Percentiles rank a stretch among this genome's conserved stretches.
Conservation (phyloP, 2,797 vertebrate genomes). For the Acanthopagrus latus region DNA sequence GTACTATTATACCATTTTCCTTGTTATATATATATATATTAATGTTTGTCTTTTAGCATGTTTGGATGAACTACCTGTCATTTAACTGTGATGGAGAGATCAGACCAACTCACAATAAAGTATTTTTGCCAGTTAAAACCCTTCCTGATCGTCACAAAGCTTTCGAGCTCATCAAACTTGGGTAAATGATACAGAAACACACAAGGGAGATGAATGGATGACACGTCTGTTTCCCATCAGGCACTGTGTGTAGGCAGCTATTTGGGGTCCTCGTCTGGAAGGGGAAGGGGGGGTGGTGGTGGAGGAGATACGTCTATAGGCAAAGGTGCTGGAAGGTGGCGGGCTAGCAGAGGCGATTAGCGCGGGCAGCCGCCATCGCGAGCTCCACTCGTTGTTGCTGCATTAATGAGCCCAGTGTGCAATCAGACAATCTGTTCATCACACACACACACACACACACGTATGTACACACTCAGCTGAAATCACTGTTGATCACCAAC, state of each 20-base stretch:
- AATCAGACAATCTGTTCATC: constrained; percentile 13
- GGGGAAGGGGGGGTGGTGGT: constrained; percentile 31
- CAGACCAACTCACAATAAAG: not conserved
- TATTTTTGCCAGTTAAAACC: not conserved
- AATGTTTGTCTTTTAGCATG: rapidly evolving
- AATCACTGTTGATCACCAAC: not conserved
- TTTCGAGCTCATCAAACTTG: not conserved
- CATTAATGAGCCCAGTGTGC: constrained; percentile 60
- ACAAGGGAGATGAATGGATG: not conserved
- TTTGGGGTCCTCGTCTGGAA: constrained; percentile 54
- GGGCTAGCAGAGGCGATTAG: constrained; percentile 60
- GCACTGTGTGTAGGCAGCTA: constrained; percentile 58
- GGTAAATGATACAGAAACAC: not conserved
- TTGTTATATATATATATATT: not conserved
- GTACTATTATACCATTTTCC: not conserved
- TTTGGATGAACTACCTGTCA: not conserved
- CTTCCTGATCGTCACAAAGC: not conserved
- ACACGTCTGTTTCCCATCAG: constrained; percentile 47
- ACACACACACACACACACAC: not conserved
- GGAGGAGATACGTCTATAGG: constrained; percentile 32
- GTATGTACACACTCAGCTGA: not conserved
- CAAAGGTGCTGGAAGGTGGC: constrained; percentile 42
- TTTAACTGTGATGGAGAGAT: not conserved
- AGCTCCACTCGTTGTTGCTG: constrained; percentile 54
- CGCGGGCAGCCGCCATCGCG: constrained; percentile 55